These are phyloP conservation scores for Brachyptera putata DNA, from an alignment of 2,888 invertebrate species.

Conservation along the genomic window DNA sequence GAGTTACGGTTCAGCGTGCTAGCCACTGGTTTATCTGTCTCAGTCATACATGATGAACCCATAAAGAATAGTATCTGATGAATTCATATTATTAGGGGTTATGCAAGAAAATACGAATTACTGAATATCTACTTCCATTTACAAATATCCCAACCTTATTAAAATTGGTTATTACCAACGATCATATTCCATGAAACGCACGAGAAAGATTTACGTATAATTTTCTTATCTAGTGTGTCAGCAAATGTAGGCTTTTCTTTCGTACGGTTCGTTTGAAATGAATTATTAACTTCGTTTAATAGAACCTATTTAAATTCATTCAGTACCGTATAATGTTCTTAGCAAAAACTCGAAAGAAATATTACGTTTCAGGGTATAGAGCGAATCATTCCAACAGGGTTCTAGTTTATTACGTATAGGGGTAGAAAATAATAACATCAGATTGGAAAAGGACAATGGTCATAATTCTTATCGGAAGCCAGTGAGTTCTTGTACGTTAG, in stretches of 20 bases:
- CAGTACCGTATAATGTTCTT: background rate
- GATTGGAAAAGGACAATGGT: slow-evolving; percentile 21
- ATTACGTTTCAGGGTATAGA: slow-evolving; percentile 1
- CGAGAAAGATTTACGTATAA: too few species aligned
- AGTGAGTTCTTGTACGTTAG: too few species aligned
- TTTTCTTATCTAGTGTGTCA: background rate
- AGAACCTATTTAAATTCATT: slow-evolving; percentile 18
- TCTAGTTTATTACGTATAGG: slow-evolving; percentile 19
- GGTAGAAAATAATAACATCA: slow-evolving; percentile 19
- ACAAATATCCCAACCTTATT: background rate
- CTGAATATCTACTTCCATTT: too few species aligned
- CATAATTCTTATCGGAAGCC: slow-evolving; percentile 12
- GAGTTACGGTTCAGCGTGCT: too few species aligned
- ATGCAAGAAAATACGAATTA: background rate
- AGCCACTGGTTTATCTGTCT: too few species aligned
- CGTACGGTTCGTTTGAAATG: background rate
- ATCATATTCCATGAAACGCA: too few species aligned
- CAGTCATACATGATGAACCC: too few species aligned
- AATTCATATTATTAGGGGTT: too few species aligned
- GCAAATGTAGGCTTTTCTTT: background rate
- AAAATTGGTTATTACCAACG: too few species aligned
- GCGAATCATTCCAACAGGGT: background rate
- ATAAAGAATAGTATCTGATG: too few species aligned
- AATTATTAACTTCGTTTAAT: slow-evolving; percentile 6
- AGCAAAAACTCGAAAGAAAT: slow-evolving; percentile 1